These are phyloP conservation scores for Villa cingulata DNA, from an alignment of 2,888 invertebrate species.

Conservation along the genomic window DNA sequence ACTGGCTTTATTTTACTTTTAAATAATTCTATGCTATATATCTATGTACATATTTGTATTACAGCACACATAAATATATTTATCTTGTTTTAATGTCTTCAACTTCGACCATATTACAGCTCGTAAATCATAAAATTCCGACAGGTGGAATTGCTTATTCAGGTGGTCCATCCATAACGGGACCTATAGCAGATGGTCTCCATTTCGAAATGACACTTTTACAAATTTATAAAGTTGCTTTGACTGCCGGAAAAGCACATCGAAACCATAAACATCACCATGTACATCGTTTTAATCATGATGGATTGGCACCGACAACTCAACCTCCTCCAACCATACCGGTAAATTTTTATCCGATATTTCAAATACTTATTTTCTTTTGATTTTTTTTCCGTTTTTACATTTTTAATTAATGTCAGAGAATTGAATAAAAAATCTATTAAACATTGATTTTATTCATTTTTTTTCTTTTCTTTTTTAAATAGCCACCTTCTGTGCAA, in stretches of 20 bases:
- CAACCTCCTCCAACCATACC: constrained; percentile 39
- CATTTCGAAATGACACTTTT: constrained; percentile 60
- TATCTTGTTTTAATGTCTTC: too few species aligned
- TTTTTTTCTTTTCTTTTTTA: constrained; percentile 1
- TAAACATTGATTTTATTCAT: neutral
- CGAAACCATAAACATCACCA: constrained; percentile 80
- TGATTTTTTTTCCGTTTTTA: neutral
- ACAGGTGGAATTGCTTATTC: constrained; percentile 61
- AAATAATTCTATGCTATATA: too few species aligned
- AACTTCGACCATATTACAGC: too few species aligned
- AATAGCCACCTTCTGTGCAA: constrained; percentile 37
- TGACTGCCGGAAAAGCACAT: constrained; percentile 76
- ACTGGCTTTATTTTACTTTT: too few species aligned
- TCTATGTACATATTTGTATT: too few species aligned
- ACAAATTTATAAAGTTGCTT: constrained; percentile 64
- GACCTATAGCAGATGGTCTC: constrained; percentile 27
- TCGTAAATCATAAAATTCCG: constrained; percentile 63
- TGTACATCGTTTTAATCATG: constrained; percentile 64
- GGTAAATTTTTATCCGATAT: too few species aligned
- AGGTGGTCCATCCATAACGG: constrained; percentile 40
- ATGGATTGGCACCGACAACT: constrained; percentile 50
- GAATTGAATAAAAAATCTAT: too few species aligned
- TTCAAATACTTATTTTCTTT: neutral
- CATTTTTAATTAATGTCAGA: too few species aligned
- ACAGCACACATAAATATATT: too few species aligned